Evolutionary conservation across 35 echinoderm and acorn worm genomes (phyloP).

Genomic region (Lytechinus pictus): DNA sequence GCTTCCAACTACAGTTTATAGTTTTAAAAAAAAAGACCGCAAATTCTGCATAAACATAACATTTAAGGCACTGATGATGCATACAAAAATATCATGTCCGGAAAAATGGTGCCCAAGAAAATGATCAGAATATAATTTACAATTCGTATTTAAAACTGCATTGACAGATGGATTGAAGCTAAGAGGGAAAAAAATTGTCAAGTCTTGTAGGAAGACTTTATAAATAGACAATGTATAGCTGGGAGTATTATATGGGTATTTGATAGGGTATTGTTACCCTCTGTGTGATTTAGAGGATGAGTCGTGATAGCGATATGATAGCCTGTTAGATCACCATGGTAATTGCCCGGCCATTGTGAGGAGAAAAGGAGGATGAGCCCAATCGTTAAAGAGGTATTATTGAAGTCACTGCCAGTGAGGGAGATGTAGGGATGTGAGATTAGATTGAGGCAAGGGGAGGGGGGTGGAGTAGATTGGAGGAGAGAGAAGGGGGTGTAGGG

Average conservation of each 20-base stretch:
- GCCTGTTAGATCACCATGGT: background rate
- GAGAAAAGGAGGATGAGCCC: background rate
- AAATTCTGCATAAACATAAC: background rate
- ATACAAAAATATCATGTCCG: background rate
- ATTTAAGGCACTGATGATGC: background rate
- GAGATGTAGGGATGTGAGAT: background rate
- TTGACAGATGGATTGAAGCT: background rate
- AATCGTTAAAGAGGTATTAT: background rate
- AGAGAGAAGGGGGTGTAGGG: too few species aligned
- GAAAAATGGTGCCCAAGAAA: background rate
- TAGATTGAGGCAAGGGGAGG: background rate
- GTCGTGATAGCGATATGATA: background rate
- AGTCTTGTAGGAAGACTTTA: background rate
- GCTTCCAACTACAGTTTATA: too few species aligned
- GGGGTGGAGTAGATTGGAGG: too few species aligned
- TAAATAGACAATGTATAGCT: background rate
- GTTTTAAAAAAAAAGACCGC: too few species aligned
- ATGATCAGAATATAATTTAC: background rate
- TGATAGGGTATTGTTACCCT: slow-evolving; percentile 1
- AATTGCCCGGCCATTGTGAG: background rate
- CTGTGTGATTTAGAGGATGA: background rate
- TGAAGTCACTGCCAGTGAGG: background rate
- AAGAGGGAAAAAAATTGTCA: background rate
- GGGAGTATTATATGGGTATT: background rate
- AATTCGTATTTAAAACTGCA: background rate